Evolutionary conservation across 2,888 invertebrate species (phyloP).

Genomic region (Monoplex corrugatus): DNA sequence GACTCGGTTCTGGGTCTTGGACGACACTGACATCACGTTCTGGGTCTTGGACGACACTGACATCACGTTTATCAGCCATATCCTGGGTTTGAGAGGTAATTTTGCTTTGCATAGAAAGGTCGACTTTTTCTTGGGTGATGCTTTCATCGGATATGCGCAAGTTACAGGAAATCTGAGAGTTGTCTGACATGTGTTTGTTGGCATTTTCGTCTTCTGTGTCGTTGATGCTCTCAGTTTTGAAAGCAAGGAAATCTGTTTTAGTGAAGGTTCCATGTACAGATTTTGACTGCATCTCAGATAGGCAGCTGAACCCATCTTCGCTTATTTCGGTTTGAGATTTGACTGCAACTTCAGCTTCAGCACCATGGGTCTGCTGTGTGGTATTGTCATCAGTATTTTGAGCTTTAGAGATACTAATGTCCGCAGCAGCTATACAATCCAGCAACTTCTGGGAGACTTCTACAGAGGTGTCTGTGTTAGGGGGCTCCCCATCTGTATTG

Average conservation of each 20-base stretch:
- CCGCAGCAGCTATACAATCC: constrained; percentile 14
- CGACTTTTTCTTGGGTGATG: not conserved
- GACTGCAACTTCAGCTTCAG: not conserved
- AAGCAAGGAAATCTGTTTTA: not conserved
- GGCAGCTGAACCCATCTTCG: not conserved
- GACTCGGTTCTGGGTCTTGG: no score
- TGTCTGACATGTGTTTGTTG: not conserved
- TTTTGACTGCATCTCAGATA: not conserved
- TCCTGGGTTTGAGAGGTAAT: not conserved
- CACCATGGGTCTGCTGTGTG: not conserved
- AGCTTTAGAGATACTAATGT: not conserved
- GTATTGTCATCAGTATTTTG: not conserved
- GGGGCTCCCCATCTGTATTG: not conserved
- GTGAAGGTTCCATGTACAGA: not conserved
- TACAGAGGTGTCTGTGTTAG: not conserved
- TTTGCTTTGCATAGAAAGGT: not conserved
- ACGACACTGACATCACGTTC: no score
- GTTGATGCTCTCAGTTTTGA: not conserved
- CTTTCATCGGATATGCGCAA: not conserved
- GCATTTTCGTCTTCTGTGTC: not conserved
- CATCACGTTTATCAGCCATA: not conserved
- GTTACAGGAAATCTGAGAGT: not conserved
- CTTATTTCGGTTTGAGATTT: constrained; percentile 10
- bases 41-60: no score
- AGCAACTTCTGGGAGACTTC: not conserved